phyloP scores from a whole-genome alignment of 2,113 vertebrate genomes.

The Labeo rohita region DNA sequence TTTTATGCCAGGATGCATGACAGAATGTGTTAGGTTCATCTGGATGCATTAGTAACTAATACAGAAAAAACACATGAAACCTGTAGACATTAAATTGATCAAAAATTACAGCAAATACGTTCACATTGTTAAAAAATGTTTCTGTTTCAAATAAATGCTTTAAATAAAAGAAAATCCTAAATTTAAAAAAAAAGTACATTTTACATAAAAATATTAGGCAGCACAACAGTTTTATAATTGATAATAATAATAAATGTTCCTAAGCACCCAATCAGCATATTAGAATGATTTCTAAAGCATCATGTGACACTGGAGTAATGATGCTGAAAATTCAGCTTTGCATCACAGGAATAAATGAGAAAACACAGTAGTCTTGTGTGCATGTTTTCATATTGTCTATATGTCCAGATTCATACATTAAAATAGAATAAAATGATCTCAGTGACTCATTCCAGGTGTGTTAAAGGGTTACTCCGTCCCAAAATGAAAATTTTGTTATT shows the following conservation, averaged over 20 bases:
- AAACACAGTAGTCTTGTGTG: too few relatives aligned
- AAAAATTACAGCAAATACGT: not conserved
- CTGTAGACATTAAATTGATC: not conserved
- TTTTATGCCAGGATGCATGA: not conserved
- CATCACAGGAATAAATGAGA: not conserved
- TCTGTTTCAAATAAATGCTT: not conserved
- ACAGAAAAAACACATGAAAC: not conserved
- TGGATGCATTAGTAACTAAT: not conserved
- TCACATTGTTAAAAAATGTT: not conserved
- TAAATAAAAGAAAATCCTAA: too few relatives aligned
- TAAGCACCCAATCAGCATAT: not conserved
- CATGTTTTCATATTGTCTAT: too few relatives aligned
- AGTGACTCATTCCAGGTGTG: too few relatives aligned
- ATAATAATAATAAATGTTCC: not conserved
- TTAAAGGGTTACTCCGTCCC: too few relatives aligned
- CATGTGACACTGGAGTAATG: not conserved
- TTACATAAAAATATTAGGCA: not conserved
- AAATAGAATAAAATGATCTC: too few relatives aligned
- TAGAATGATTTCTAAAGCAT: not conserved
- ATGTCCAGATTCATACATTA: too few relatives aligned
- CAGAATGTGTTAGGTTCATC: not conserved
- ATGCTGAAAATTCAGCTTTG: not conserved
- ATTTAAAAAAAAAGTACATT: not conserved
- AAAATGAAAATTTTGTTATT: too few relatives aligned
- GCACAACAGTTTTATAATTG: not conserved